Base-by-base conservation (phyloP, 37 sponge, comb jelly and placozoan species). In the Chondrilla cf. caribensis region DNA sequence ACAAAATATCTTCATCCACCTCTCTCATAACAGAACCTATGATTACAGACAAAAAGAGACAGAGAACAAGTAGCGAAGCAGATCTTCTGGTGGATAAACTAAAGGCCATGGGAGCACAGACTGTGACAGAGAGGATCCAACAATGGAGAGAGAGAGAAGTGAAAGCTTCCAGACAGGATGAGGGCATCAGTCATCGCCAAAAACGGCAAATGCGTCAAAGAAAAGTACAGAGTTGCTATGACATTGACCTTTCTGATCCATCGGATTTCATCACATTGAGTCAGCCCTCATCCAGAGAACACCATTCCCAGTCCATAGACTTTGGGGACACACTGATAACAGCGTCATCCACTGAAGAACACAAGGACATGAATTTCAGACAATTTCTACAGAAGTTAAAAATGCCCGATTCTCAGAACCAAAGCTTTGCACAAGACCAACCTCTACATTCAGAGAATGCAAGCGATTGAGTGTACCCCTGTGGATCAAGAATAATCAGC, bases 171-270 rank as follows among this genome's bases (percentile, higher is more conserved):
- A 73, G 43, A 43, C 21, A n/a, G 42, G 44, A 37, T 19, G 76
- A 73, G 25, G 25, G 29, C 22, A 62, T 9, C 29, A n/a, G 15
- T 15, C 29, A 6, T 28, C 6, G 6, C 4, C 6, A 62, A n/a
- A 62, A 28, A n/a, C 6, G 22, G 15, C 6, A 62, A 40, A 43
- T 7, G 1, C 24, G 42, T 0, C 40, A 4, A 21, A 38, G 44
- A 18, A 73, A 39, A 25, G 76, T 25, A 19, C 76, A 73, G 43
- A 73, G 76, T 6, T 38, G 39, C 15, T 42, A 73, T 73, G 76
- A 42, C 14, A 33, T 28, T 73, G 76, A 73, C 44, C 3, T 38
- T 1, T 38, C 41, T 15, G 44, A 24, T 42, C 15, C 44, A 22
- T 40, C 9, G 8, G 64, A 62, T 19, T 47, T 47, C 11, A 47